A percentile compares a stretch with the other conserved stretches of the same genome.
Conservation (phyloP, 2,888 invertebrate genomes). For the Perdita meconis region DNA sequence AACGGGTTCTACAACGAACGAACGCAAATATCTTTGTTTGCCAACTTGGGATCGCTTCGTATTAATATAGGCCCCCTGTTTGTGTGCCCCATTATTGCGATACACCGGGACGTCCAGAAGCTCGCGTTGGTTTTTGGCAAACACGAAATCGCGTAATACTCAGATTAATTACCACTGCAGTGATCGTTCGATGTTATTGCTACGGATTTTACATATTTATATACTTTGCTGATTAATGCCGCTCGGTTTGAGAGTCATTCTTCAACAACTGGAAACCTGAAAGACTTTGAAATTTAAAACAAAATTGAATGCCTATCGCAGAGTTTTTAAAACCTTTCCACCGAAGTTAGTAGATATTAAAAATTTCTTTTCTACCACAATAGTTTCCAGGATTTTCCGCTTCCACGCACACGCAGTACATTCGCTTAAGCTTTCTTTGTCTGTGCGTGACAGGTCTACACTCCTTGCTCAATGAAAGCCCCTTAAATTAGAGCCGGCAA, state of each 20-base stretch:
- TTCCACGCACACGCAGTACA: too few species aligned
- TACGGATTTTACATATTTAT: neutral
- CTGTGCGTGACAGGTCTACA: neutral
- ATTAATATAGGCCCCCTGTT: neutral
- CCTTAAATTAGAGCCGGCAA: neutral
- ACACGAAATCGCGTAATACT: neutral
- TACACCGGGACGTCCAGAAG: neutral
- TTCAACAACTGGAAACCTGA: too few species aligned
- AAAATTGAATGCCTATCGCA: too few species aligned
- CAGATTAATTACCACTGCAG: neutral
- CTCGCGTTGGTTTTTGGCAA: neutral
- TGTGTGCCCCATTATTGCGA: conserved; percentile 1
- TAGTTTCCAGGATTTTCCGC: too few species aligned
- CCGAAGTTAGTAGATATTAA: too few species aligned
- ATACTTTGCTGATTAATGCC: neutral
- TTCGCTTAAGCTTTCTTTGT: neutral
- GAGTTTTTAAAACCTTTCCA: too few species aligned
- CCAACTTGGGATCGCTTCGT: neutral
- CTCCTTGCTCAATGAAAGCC: neutral
- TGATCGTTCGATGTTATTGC: neutral
- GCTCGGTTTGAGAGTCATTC: too few species aligned
- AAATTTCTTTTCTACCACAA: too few species aligned
- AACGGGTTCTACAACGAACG: conserved; percentile 10
- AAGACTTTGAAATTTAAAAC: too few species aligned
- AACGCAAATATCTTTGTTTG: conserved; percentile 18